Evolutionary conservation across 1,140 invertebrate species (phyloP), one percentile per base, ranked within the genome.

Genomic region (Drosophila burlai): DNA sequence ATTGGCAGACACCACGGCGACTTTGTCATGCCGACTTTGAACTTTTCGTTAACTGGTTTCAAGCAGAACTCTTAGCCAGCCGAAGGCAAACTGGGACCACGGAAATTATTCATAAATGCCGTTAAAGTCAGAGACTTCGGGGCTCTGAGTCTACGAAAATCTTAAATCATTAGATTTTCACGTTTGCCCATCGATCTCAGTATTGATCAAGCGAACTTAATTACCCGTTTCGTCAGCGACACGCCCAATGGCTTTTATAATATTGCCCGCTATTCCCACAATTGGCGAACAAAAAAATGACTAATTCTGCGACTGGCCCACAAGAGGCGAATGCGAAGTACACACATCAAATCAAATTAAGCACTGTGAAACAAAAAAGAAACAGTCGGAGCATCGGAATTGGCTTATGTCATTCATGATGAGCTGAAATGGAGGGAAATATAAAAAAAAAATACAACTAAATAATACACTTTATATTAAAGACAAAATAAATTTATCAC

Each of bases 301-400:
- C 65, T 79, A 71, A 38, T 26, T 54, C 29, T 68, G 26, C 36
- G 59, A 43, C 57, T 75, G 49, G 18, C 50, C 38, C 71, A 76
- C 50, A 76, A 76, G 31, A 74, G 69, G 31, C 24, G 60, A 62
- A 46, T 36, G 11, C 42, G 34, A 34, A 68, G 45, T 40, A 45
- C 46, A 68, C 43, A 76, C 78, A 79, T 62, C 50, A 76, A 68
- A 83, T 69, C 72, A 69, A 87, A 86, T 87, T 80, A 87, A 65
- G 59, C 52, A 21, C 18, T 52, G n/a, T 59, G 42, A 57, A 71
- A 55, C 55, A 73, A 65, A 77, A 73, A 72, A 60, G 50, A 67
- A 60, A 31, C 15, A 54, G 58, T n/a, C 24, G 18, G 46, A 52
- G 34, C 34, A 47, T 4, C 34, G 40, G 42, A 61, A 49, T 52